Evolutionary conservation across 2,113 vertebrate species (phyloP).

Genomic region (Pungitius pungitius): DNA sequence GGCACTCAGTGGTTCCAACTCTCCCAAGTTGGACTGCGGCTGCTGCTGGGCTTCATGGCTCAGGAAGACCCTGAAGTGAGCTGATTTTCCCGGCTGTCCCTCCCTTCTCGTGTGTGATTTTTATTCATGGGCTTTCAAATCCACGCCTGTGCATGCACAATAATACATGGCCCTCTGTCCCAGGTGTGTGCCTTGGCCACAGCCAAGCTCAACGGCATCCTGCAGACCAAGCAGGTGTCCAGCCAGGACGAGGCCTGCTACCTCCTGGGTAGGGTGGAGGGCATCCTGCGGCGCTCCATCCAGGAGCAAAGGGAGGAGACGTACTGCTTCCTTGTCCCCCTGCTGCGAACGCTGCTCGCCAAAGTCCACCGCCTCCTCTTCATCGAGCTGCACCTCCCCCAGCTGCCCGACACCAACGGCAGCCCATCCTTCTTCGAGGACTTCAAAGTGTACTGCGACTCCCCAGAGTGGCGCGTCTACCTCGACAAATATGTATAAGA

Average conservation of each 20-base stretch:
- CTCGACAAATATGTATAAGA: slow-evolving; percentile 93
- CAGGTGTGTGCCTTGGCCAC: slow-evolving; percentile 96
- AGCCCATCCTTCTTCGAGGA: slow-evolving; percentile 97
- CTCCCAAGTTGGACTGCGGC: slow-evolving; percentile 90
- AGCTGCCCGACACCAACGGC: slow-evolving; percentile 92
- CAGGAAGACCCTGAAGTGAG: slow-evolving; percentile 91
- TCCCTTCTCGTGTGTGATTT: not conserved
- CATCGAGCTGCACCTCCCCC: slow-evolving; percentile 95
- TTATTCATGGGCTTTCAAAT: not conserved
- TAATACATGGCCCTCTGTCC: not conserved
- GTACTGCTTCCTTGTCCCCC: slow-evolving; percentile 93
- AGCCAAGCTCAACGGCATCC: slow-evolving; percentile 93
- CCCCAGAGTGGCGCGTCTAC: slow-evolving; percentile 94
- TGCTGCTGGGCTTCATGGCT: slow-evolving; percentile 95
- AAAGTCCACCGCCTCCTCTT: slow-evolving; percentile 95
- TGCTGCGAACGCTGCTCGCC: slow-evolving; percentile 91
- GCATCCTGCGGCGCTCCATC: slow-evolving; percentile 88
- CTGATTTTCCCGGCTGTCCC: fast-evolving
- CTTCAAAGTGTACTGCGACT: slow-evolving; percentile 93
- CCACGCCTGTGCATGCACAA: not conserved
- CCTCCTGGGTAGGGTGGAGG: slow-evolving; percentile 91
- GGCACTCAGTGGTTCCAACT: slow-evolving; percentile 86
- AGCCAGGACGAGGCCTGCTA: slow-evolving; percentile 95
- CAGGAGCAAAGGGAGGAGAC: slow-evolving; percentile 89
- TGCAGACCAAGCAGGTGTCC: slow-evolving; percentile 93